These are phyloP conservation scores for Caenorhabditis afra DNA, from an alignment of 2,888 invertebrate genomes.

Conservation along the genomic window DNA sequence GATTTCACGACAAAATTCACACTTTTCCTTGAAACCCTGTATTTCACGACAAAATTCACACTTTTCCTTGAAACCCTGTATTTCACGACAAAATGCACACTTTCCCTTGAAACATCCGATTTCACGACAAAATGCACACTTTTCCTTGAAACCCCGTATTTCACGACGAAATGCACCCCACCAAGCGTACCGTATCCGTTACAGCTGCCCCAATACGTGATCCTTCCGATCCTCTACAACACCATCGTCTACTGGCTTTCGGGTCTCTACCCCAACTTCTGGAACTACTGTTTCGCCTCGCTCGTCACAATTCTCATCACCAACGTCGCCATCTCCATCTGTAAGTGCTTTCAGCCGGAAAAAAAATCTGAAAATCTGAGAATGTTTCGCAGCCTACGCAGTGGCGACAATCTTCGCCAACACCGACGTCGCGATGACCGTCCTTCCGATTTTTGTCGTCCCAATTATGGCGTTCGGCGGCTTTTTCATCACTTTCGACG, in stretches of 20 bases:
- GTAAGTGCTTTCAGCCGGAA: constrained; percentile 53
- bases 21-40: no score
- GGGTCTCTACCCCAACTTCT: constrained; percentile 74
- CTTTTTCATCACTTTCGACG: constrained; percentile 91
- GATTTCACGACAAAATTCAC: no score
- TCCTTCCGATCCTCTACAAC: constrained; percentile 89
- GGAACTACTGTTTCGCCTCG: constrained; percentile 85
- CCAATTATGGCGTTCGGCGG: constrained; percentile 96
- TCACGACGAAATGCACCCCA: no score
- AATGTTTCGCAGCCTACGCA: constrained; percentile 87
- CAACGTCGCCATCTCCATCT: constrained; percentile 73
- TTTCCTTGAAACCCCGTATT: no score
- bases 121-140: no score
- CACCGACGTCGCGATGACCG: constrained; percentile 90
- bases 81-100: no score
- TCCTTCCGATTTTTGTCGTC: constrained; percentile 92
- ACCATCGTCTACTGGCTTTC: constrained; percentile 91
- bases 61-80: no score
- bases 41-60: no score
- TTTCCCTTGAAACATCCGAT: no score
- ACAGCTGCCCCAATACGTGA: constrained; percentile 88
- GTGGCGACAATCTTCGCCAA: constrained; percentile 90
- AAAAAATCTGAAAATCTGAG: not conserved
- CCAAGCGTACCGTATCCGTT: constrained; percentile 23
- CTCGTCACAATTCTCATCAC: constrained; percentile 68